Conservation (phyloP, 1,140 invertebrate genomes). For the Amyelois transitella region DNA sequence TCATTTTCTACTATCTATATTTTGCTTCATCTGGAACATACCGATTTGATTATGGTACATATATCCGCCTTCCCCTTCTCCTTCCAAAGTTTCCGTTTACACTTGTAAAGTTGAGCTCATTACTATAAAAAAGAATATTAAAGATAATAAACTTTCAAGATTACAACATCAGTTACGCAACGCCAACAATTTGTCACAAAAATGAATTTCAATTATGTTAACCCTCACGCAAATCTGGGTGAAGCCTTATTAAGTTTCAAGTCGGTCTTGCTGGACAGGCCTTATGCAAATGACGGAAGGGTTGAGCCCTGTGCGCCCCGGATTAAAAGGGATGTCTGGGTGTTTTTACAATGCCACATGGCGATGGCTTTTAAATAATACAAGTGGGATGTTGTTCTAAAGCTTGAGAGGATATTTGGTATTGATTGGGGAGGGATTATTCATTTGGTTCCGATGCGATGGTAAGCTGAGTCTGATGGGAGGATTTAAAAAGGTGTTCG, state of each 20-base stretch:
- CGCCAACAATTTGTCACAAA: conserved; percentile 16
- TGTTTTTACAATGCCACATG: conserved; percentile 44
- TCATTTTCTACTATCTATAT: too few relatives aligned
- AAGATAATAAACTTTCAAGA: background rate
- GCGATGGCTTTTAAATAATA: conserved; percentile 29
- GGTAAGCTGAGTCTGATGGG: conserved; percentile 13
- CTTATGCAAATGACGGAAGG: conserved; percentile 43
- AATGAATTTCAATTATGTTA: conserved; percentile 21
- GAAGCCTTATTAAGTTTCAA: conserved; percentile 31
- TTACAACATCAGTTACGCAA: too few relatives aligned
- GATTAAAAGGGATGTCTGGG: conserved; percentile 31
- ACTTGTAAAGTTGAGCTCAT: too few relatives aligned
- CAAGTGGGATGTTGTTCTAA: background rate
- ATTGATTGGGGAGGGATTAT: background rate
- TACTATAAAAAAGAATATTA: background rate
- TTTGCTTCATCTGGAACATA: too few relatives aligned
- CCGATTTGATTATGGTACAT: too few relatives aligned
- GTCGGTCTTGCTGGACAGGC: conserved; percentile 36
- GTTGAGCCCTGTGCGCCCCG: conserved; percentile 20
- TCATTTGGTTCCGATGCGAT: background rate
- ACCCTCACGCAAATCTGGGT: conserved; percentile 24
- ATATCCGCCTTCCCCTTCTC: too few relatives aligned
- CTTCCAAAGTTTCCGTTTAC: too few relatives aligned
- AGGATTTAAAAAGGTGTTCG: background rate
- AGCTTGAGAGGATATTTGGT: background rate